These are phyloP conservation scores for Halcyon chelicuti DNA, from an alignment of 2,797 vertebrate species.

Conservation along the genomic window DNA sequence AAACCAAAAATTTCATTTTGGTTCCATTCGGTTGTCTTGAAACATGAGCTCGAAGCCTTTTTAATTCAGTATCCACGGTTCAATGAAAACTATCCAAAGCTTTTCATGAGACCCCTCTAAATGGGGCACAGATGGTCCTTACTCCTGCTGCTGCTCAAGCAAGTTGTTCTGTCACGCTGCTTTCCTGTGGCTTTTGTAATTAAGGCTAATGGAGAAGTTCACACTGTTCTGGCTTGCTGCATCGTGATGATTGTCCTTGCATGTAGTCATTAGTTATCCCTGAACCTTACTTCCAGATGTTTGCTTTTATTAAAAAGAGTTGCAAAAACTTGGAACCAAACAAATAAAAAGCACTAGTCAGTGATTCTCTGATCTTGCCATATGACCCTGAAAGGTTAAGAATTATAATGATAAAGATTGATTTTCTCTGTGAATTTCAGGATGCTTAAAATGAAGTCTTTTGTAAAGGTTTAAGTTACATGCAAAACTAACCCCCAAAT, in stretches of 20 bases:
- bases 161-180: not conserved
- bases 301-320: not conserved
- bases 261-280: not conserved
- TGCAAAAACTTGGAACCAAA: not conserved
- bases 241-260: not conserved
- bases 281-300: not conserved
- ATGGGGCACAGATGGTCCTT: not conserved
- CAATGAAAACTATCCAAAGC: not conserved
- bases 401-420: not conserved
- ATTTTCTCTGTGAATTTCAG: not conserved
- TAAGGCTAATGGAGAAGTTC: not conserved
- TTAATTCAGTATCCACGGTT: not conserved
- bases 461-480: not conserved
- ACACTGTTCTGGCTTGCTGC: not conserved
- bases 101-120: not conserved
- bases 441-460: not conserved
- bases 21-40: not conserved
- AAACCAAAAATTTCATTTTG: not conserved
- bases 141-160: not conserved
- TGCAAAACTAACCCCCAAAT: not conserved
- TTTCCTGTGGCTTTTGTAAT: not conserved
- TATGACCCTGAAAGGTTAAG: not conserved
- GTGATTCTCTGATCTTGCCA: not conserved
- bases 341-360: not conserved
- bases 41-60: not conserved